phyloP scores from a whole-genome alignment of 2,113 vertebrate genomes.

The Campylomormyrus tamandua region DNA sequence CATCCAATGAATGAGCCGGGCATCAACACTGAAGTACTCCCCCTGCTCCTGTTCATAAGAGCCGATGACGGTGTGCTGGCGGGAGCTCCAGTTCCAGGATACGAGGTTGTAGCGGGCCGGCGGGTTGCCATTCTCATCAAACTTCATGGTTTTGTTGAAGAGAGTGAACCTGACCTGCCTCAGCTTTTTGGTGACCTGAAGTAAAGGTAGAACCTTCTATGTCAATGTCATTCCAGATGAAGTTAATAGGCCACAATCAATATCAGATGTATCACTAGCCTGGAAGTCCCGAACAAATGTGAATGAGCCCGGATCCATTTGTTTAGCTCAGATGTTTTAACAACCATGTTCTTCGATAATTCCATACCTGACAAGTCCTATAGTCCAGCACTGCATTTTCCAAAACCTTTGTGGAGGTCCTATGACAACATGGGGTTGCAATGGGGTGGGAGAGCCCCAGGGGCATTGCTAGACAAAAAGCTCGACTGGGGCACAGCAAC shows the following conservation, averaged over 20 bases:
- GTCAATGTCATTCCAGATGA: neutral
- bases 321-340: neutral
- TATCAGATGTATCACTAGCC: neutral
- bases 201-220: neutral
- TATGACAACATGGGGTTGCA: neutral
- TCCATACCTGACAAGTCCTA: neutral
- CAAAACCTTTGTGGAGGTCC: neutral
- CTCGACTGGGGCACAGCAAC: no score
- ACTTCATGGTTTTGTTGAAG: slow-evolving; percentile 51
- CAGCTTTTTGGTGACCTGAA: slow-evolving; percentile 17
- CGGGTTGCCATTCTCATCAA: slow-evolving; percentile 59
- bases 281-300: neutral
- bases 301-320: neutral
- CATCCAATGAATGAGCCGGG: slow-evolving; percentile 57
- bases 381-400: neutral
- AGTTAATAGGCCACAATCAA: neutral
- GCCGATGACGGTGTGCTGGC: slow-evolving; percentile 49
- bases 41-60: slow-evolving; percentile 45
- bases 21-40: slow-evolving; percentile 47
- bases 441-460: neutral
- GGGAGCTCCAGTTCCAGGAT: slow-evolving; percentile 58
- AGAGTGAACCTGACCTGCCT: slow-evolving; percentile 67
- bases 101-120: slow-evolving; percentile 56
- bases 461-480: no score
- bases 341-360: neutral